These are phyloP conservation scores for Chionoecetes opilio DNA, from an alignment of 1,140 invertebrate species.

Conservation along the genomic window DNA sequence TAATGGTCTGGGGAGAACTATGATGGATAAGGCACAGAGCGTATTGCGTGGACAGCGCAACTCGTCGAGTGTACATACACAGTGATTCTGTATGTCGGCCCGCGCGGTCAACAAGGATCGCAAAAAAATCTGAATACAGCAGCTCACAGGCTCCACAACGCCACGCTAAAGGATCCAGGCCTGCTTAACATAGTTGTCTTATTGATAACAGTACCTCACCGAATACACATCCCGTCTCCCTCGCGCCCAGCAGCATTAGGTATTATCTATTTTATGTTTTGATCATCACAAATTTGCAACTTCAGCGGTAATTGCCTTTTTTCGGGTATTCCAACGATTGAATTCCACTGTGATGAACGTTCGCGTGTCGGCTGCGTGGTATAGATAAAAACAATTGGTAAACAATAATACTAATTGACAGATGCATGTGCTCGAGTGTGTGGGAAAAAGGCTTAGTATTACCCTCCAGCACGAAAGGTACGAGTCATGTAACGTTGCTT, in stretches of 20 bases:
- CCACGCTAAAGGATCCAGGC: no score
- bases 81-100: no score
- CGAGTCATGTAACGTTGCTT: no score
- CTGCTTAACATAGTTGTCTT: no score
- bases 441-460: neutral
- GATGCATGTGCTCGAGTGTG: neutral
- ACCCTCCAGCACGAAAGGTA: neutral
- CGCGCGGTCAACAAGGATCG: no score
- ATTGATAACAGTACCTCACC: neutral
- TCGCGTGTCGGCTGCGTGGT: neutral
- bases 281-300: neutral
- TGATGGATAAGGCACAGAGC: no score
- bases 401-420: neutral
- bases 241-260: neutral
- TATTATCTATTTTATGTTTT: neutral
- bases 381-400: neutral
- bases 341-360: neutral
- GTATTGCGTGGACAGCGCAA: no score
- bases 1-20: no score
- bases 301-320: neutral
- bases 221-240: neutral
- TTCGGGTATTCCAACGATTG: neutral
- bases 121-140: no score
- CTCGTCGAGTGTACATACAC: no score
- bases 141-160: no score